A percentile compares a stretch with the other conserved stretches of the same genome.
Evolutionary conservation across 2,888 invertebrate species (phyloP).

Genomic region (Molanna angustata): DNA sequence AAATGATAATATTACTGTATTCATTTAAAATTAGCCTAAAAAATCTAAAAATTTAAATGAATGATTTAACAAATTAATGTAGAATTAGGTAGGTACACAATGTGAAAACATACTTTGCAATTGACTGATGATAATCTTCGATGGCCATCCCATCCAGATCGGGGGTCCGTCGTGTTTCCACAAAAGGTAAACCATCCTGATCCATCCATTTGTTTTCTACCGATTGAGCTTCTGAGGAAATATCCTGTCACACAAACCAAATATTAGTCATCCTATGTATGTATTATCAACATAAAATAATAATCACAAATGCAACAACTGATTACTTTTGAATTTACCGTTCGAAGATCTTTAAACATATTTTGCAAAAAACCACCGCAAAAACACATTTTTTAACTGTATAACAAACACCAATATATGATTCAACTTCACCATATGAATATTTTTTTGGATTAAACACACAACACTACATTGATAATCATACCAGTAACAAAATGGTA

Average conservation of each 20-base stretch:
- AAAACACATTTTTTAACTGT: conserved; percentile 30
- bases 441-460: neutral
- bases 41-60: too few relatives aligned
- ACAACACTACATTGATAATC: too few relatives aligned
- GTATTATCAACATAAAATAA: neutral
- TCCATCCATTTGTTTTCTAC: conserved; percentile 68
- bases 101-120: conserved; percentile 80
- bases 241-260: conserved; percentile 47
- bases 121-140: conserved; percentile 78
- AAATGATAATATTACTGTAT: too few relatives aligned
- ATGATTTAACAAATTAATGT: too few relatives aligned
- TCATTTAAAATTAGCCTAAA: too few relatives aligned
- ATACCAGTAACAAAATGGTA: too few relatives aligned
- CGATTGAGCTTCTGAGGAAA: conserved; percentile 54
- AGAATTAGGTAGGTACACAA: too few relatives aligned
- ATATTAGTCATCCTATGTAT: neutral
- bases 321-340: conserved; percentile 20
- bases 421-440: neutral
- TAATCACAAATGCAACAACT: neutral
- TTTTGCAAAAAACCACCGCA: conserved; percentile 31
- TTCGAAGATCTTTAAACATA: conserved; percentile 29
- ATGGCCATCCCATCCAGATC: conserved; percentile 80
- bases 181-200: conserved; percentile 54
- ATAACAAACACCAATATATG: neutral
- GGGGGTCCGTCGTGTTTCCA: conserved; percentile 67